Base-by-base conservation (phyloP, 1,140 invertebrate species). In the Aphelinus certus region DNA sequence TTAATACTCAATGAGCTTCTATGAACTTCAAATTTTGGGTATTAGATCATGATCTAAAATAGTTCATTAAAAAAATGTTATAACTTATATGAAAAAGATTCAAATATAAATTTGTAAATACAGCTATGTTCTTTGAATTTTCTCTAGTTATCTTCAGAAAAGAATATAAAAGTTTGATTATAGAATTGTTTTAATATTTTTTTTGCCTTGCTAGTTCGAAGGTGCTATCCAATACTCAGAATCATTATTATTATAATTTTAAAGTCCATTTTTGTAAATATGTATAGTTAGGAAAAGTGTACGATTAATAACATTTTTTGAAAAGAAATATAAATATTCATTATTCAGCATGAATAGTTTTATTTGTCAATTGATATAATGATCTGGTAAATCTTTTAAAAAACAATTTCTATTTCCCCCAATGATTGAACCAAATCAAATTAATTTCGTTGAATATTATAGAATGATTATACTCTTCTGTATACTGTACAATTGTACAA, bases 181-280 rank as follows among this genome's bases (percentile, higher is more conserved):
- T 47, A 7, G 60, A 10, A 67, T 60, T 58, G 61, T 74, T 70
- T 48, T 43, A 55, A 1, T 62, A 68, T 68, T 62, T 56, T 55
- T 9, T 9, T 7, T n/a, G 68, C 55, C 62, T 73, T 67, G 55
- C 5, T n/a, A 61, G 4, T 55, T 53, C 7, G 5, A 51, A 55
- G 63, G 58, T 74, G 65, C 72, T 74, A 60, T 43, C 56, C n/a
- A 55, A 9, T 68, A 42, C 46, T 58, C 10, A 51, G 61, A 7
- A 65, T 55, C 43, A 61, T 45, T 7, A 26, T 60, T 66, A 58
- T 55, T 45, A 65, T 64, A 73, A 61, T n/a, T 51, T 73, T 62
- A 55, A 68, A 45, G 62, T 55, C 9, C 43, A 60, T 67, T 53
- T 9, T 73, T 74, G 72, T 74, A 74, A 74, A 74, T 68, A 74